Evolutionary conservation across 1,140 invertebrate genomes (phyloP).

Genomic region (Trachelipus rathkii): DNA sequence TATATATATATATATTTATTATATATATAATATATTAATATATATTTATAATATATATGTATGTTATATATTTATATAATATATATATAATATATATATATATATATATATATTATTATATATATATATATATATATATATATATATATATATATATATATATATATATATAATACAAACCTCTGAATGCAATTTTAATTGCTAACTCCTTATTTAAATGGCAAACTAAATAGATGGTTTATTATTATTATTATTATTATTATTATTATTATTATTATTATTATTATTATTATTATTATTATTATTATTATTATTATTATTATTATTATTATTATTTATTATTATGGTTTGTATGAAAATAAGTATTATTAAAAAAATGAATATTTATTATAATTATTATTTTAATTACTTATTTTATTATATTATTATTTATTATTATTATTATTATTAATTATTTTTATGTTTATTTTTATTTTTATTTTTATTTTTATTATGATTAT

Average conservation of each 20-base stretch:
- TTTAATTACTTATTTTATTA: no score
- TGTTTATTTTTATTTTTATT: no score
- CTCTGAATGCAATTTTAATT: constrained; percentile 40
- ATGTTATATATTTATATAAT: constrained; percentile 7
- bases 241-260: constrained; percentile 8
- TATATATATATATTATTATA: constrained; percentile 32
- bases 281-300: no score
- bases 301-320: no score
- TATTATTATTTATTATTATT: no score
- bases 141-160: constrained; percentile 27
- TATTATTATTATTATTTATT: no score
- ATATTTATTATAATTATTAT: no score
- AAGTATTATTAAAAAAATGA: no score
- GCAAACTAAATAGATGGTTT: constrained; percentile 26
- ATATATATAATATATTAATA: not conserved
- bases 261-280: not conserved
- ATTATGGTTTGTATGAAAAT: no score
- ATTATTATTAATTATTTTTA: no score
- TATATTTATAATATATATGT: not conserved
- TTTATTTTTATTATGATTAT: no score
- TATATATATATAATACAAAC: constrained; percentile 21
- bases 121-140: constrained; percentile 27
- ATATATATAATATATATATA: not conserved
- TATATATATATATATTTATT: not conserved
- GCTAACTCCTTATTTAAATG: constrained; percentile 38